Conservation (phyloP, 2,888 invertebrate species). For the Gibbula magus region DNA sequence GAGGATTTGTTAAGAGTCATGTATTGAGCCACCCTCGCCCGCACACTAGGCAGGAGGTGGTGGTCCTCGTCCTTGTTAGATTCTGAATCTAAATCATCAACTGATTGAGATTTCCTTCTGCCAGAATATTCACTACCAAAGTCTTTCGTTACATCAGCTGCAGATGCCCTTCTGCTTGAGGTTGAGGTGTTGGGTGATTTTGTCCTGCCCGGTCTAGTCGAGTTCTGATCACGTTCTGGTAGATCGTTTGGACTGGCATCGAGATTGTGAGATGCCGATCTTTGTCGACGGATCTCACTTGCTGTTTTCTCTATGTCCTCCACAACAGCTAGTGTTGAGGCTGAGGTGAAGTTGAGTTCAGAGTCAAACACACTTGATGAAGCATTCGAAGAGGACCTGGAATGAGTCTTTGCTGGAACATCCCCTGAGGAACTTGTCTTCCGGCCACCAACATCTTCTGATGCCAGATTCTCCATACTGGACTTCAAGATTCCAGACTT, state of each 20-base stretch:
- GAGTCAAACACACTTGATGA: constrained; percentile 33
- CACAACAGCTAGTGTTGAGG: constrained; percentile 35
- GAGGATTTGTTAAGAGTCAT: constrained; percentile 40
- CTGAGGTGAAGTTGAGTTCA: constrained; percentile 10
- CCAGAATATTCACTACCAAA: neutral
- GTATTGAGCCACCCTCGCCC: constrained; percentile 52
- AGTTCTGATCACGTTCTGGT: constrained; percentile 56
- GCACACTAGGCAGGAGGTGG: constrained; percentile 49
- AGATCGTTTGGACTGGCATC: constrained; percentile 61
- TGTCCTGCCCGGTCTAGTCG: neutral
- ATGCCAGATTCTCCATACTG: constrained; percentile 15
- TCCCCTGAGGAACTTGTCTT: neutral
- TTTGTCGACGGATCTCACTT: constrained; percentile 48
- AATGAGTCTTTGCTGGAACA: neutral
- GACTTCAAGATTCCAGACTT: constrained; percentile 60
- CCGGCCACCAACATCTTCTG: neutral
- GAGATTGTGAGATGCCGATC: constrained; percentile 37
- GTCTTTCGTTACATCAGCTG: neutral
- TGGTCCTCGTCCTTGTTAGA: constrained; percentile 26
- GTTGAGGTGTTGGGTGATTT: neutral
- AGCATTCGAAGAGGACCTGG: constrained; percentile 19
- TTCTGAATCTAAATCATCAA: constrained; percentile 15
- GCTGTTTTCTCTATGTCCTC: constrained; percentile 59
- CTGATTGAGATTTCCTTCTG: constrained; percentile 22
- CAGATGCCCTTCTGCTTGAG: neutral